Evolutionary conservation across 2,113 vertebrate genomes (phyloP).

Genomic region (Pholis gunnellus): DNA sequence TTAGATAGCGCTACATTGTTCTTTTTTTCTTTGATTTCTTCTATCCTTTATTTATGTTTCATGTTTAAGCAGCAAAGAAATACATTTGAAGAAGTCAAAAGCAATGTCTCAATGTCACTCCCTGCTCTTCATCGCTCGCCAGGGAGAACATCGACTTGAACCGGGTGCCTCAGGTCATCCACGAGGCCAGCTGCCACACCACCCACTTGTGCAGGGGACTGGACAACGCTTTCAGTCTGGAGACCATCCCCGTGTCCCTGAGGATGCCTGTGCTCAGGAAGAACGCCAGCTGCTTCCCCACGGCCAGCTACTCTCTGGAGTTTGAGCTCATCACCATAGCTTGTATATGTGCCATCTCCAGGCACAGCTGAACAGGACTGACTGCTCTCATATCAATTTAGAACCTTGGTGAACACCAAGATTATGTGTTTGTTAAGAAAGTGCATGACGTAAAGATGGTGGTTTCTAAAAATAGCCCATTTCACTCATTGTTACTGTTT

Average conservation of each 20-base stretch:
- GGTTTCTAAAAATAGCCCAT: constrained; percentile 5
- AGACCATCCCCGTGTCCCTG: constrained; percentile 82
- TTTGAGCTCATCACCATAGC: constrained; percentile 83
- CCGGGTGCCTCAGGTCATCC: constrained; percentile 82
- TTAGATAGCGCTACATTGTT: too few relatives aligned
- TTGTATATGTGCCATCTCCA: constrained; percentile 83
- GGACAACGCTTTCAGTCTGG: constrained; percentile 69
- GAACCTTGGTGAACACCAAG: background rate
- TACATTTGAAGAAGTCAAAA: background rate
- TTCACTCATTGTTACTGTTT: constrained; percentile 35
- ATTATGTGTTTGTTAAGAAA: background rate
- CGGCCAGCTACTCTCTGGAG: constrained; percentile 77
- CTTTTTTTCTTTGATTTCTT: too few relatives aligned
- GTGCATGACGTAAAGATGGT: background rate
- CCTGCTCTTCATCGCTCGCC: constrained; percentile 21
- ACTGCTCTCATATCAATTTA: background rate
- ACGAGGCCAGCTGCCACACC: constrained; percentile 82
- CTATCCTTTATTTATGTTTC: background rate
- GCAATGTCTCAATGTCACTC: background rate
- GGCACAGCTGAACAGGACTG: constrained; percentile 66
- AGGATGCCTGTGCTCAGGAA: constrained; percentile 83
- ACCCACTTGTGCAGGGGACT: constrained; percentile 76
- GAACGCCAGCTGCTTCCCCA: constrained; percentile 75
- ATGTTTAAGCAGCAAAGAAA: background rate
- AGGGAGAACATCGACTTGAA: constrained; percentile 82